Base-by-base conservation (phyloP, 2,888 invertebrate genomes). In the Pheosia tremula region DNA sequence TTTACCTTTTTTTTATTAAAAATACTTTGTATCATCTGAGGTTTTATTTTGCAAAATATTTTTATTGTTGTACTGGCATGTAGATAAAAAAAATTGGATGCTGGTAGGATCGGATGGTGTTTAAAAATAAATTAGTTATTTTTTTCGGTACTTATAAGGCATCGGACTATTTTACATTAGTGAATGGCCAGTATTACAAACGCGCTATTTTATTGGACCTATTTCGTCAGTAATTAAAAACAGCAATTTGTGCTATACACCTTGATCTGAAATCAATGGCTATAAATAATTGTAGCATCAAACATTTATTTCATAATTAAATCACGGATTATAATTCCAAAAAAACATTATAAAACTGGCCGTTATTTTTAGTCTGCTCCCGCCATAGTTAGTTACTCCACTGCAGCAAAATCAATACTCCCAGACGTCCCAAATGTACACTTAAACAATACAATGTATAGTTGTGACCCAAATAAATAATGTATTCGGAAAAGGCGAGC, bases 401-500 rank as follows among this genome's bases (percentile, higher is more conserved):
- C 50, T 53, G 38, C 53, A 53, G 37, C 10, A 37, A 37, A 36
- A 53, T 53, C 53, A 53, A 53, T 53, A 53, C 53, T 9, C 10
- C 37, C 53, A 53, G 53, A 38, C 52, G 52, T n/a, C 36, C 52
- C 36, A 52, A 52, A 52, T 52, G 24, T 52, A 52, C 36, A 0
- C 36, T 52, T n/a, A n/a, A 24, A 52, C 53, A 49, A 49, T 49
- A 13, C 5, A 13, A n/a, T 4, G 24, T 50, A 24, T 24, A 49
- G 13, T 7, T 24, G 24, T 50, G 53, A 53, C 53, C 53, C 37
- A 53, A 50, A 50, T 50, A 50, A 53, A 53, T 53, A 5, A 53
- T 53, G 37, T 53, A 53, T 53, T 53, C 53, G 5, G 37, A 3
- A 53, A 37, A 53, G 4, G 10, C 37, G 13, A 24, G 7, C 50